Conservation (phyloP, 2,888 invertebrate species). For the Heliconius ismenius region DNA sequence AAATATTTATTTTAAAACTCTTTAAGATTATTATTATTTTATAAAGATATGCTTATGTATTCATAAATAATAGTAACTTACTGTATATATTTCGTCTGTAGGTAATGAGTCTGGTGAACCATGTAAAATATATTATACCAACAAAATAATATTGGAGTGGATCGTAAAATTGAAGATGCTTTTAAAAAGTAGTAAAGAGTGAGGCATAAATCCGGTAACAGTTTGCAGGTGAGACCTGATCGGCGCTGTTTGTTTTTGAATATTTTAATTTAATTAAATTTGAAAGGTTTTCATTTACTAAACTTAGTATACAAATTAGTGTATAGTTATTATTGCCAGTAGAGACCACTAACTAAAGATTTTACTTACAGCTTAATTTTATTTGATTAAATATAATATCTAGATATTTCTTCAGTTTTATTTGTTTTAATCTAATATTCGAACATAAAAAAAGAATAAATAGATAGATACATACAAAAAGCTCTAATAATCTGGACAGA, state of each 20-base stretch:
- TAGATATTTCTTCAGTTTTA: too few species aligned
- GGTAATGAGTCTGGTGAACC: constrained; percentile 23
- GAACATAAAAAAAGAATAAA: not conserved
- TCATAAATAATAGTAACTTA: not conserved
- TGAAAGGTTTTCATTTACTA: not conserved
- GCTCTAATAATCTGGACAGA: constrained; percentile 55
- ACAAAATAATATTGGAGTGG: constrained; percentile 50
- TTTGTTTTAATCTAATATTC: not conserved
- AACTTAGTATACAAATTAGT: not conserved
- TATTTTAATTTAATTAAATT: constrained; percentile 7
- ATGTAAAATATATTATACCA: constrained; percentile 31
- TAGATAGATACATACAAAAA: not conserved
- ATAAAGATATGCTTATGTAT: not conserved
- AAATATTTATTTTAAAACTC: too few species aligned
- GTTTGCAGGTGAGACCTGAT: constrained; percentile 67
- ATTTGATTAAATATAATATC: too few species aligned
- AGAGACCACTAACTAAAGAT: too few species aligned
- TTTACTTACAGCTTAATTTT: too few species aligned
- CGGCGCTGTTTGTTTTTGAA: constrained; percentile 58
- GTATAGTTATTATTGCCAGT: too few species aligned
- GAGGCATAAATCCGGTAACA: constrained; percentile 66
- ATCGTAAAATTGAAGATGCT: constrained; percentile 58
- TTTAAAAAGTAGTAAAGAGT: constrained; percentile 78
- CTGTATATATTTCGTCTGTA: not conserved
- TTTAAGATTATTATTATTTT: too few species aligned